Evolutionary conservation across 2,797 vertebrate genomes (phyloP), one percentile per base, ranked within the genome.

Genomic region (Pantherophis vulpinus): DNA sequence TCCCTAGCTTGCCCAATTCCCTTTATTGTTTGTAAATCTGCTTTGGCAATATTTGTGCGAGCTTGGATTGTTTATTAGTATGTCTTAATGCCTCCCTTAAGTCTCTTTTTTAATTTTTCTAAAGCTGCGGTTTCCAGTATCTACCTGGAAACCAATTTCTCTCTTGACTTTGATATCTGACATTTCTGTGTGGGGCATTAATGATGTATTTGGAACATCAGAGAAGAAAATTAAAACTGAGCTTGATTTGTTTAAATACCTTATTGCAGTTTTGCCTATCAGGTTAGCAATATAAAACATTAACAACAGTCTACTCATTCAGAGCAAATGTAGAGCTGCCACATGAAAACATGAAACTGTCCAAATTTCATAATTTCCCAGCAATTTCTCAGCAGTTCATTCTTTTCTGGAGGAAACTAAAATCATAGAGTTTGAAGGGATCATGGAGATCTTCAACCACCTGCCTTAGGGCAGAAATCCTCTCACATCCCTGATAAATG

Each of bases 1-100:
- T 42, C 89, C 89, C 66, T 74, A 20, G 79, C 29, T 91, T 91
- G 87, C 87, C 66, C 16, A 91, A 87, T 37, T 23, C 16, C 7
- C 42, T 55, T 91, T 88, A 79, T 89, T 51, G 25, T 93, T 90
- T 89, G 79, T 74, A 86, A 74, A 60, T 60, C 74, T 89, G 7
- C 55, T 60, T 91, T 89, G 90, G 70, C 59, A 89, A 86, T 90
- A 66, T 58, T 89, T 47, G 54, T 86, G 42, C 54, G 42, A 55
- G 90, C n/a, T 47, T 90, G 56, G 37, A 89, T 86, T 89, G 32
- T 74, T 47, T 51, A 37, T 42, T 70, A 47, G 59, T 42, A n/a
- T 66, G 59, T 86, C 86, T 70, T 18, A 63, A 32, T 86, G 47
- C 54, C n/a, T 88, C 29, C 37, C 9, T 89, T 51, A 58, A 86